Conservation (phyloP, 2,113 vertebrate genomes). For the Balaenoptera acutorostrata region DNA sequence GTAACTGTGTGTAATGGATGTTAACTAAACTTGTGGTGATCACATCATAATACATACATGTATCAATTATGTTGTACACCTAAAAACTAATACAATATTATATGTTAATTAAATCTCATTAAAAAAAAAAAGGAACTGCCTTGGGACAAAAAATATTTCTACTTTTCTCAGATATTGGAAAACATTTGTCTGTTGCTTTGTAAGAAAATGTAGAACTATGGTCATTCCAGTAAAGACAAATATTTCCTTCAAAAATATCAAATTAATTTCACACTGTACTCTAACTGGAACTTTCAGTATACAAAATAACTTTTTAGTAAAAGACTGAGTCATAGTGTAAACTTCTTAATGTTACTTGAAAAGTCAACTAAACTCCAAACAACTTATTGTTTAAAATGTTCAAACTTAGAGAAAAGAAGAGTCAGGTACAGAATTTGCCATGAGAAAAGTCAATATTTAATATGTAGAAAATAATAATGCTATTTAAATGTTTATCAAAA, state of each 20-base stretch:
- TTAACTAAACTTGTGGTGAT: neutral
- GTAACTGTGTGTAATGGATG: neutral
- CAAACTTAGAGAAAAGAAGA: neutral
- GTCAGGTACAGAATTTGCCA: neutral
- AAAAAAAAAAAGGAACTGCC: neutral
- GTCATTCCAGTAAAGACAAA: neutral
- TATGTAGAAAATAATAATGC: neutral
- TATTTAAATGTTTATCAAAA: neutral
- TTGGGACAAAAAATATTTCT: neutral
- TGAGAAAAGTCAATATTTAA: neutral
- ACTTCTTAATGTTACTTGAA: neutral
- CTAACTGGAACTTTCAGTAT: neutral
- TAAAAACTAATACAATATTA: neutral
- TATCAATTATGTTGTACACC: neutral
- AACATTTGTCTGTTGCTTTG: neutral
- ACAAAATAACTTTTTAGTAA: neutral
- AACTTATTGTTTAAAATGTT: neutral
- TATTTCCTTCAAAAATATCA: neutral
- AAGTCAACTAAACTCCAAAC: neutral
- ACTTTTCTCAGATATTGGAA: neutral
- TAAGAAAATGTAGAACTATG: neutral
- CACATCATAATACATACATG: neutral
- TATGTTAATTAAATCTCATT: neutral
- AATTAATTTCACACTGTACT: neutral
- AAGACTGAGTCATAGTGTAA: neutral